These are phyloP conservation scores for Eremophila alpestris DNA, from an alignment of 2,797 vertebrate species.

Conservation along the genomic window DNA sequence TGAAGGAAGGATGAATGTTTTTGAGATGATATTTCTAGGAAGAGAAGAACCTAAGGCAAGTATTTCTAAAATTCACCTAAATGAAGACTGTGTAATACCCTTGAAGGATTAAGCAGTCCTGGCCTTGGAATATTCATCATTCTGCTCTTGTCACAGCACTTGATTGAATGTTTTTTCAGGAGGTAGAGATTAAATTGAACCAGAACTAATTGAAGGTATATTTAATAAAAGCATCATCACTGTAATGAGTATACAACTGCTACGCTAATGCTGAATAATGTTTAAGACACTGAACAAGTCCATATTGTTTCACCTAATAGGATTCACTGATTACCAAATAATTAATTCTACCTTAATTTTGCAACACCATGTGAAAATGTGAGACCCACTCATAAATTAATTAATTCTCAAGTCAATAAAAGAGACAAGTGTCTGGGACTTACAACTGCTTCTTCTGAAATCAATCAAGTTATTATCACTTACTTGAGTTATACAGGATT, in stretches of 20 bases:
- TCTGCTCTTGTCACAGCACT: conserved; percentile 6
- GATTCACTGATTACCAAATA: conserved; percentile 48
- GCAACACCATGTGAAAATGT: conserved; percentile 26
- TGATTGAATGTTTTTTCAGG: conserved; percentile 41
- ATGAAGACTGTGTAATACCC: neutral
- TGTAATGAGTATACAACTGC: conserved; percentile 47
- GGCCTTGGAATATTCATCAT: conserved; percentile 18
- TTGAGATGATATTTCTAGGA: neutral
- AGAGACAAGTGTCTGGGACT: conserved; percentile 25
- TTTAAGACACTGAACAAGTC: conserved; percentile 39
- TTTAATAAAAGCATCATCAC: conserved; percentile 39
- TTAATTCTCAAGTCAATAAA: conserved; percentile 55
- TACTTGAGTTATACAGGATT: neutral
- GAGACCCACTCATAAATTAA: conserved; percentile 55
- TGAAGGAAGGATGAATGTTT: neutral
- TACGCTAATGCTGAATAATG: conserved; percentile 17
- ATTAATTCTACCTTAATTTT: conserved; percentile 59
- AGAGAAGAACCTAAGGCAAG: neutral
- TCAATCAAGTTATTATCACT: conserved; percentile 18
- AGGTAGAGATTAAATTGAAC: conserved; percentile 60
- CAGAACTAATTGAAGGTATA: conserved; percentile 58
- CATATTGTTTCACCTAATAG: conserved; percentile 55
- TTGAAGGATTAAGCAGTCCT: conserved; percentile 7
- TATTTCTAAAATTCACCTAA: conserved; percentile 35
- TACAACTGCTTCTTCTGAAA: conserved; percentile 31